These are phyloP conservation scores for Taeniopygia guttata DNA, from an alignment of 2,797 vertebrate genomes.

Conservation along the genomic window DNA sequence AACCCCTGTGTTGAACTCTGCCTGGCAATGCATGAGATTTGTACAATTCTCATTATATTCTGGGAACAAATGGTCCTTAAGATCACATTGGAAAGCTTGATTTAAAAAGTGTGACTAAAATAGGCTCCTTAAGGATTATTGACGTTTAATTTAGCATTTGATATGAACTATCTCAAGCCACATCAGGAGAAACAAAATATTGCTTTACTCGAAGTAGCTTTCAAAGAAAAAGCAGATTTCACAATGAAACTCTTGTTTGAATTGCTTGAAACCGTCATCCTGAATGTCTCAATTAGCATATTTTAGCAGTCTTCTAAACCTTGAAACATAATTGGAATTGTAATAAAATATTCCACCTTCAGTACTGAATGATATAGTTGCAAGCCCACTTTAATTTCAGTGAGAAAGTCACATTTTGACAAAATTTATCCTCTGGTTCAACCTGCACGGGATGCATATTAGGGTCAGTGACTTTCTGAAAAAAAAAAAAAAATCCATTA, in stretches of 20 bases:
- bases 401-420: not conserved
- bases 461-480: not conserved
- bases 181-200: conserved; percentile 11
- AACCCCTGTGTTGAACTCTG: not conserved
- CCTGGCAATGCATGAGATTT: not conserved
- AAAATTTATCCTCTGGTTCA: not conserved
- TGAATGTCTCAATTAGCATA: conserved; percentile 7
- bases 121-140: conserved; percentile 33
- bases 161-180: conserved; percentile 1
- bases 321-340: not conserved
- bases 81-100: conserved; percentile 12
- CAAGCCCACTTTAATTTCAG: not conserved
- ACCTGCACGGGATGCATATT: not conserved
- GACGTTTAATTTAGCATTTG: conserved; percentile 22
- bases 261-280: not conserved
- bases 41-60: conserved; percentile 11
- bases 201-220: conserved; percentile 3
- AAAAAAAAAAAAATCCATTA: not conserved
- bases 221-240: not conserved
- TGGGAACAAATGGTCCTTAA: conserved; percentile 11
- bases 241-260: not conserved
- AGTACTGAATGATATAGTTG: not conserved
- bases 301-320: not conserved
- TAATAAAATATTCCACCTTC: not conserved
- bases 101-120: conserved; percentile 12